Base-by-base conservation (phyloP, 1,140 invertebrate species). In the Diorhabda elongata region DNA sequence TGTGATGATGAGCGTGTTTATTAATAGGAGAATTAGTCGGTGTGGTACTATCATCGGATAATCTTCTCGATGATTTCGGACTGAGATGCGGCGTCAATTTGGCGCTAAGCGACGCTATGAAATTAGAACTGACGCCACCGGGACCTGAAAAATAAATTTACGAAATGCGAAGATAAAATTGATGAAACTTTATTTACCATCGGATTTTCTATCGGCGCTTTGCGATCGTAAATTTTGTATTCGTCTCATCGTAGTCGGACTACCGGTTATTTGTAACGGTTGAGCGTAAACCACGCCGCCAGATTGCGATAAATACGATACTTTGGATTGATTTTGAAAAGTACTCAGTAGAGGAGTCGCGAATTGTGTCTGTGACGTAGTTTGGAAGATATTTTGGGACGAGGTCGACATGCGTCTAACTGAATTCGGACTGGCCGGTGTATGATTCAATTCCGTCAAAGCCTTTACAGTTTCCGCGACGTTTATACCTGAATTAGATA, bases 391-490 rank as follows among this genome's bases (percentile, higher is more conserved):
- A 44, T 75, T 74, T 70, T 81, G 78, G 3, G 79, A 73, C 5
- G 78, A 78, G 3, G 75, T 70, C 5, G 77, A 78, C 70, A 77
- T 85, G 43, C 90, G 86, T 4, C 92, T 86, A 9, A 93, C 82
- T 3, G 91, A 84, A 65, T 89, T 90, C 2, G 93, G 93, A 76
- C 92, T 94, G 2, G 92, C 91, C 1, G 93, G 93, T 73, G 91
- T 92, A 79, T 95, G 93, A 75, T 92, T 91, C 68, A 93, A 80
- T 78, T 94, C 92, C 0, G 92, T 94, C 66, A 95, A 80, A 41
- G 91, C 92, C 78, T 92, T 91, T 7, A 95, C 92, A 2, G 92
- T 93, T 80, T 95, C 92, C 3, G 92, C 92, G n/a, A 95, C 93
- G 76, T 89, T 91, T 59, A 86, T 78, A 71, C 81, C 81, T 68